phyloP scores from a whole-genome alignment of 2,797 vertebrate species.

The Lophius americanus region DNA sequence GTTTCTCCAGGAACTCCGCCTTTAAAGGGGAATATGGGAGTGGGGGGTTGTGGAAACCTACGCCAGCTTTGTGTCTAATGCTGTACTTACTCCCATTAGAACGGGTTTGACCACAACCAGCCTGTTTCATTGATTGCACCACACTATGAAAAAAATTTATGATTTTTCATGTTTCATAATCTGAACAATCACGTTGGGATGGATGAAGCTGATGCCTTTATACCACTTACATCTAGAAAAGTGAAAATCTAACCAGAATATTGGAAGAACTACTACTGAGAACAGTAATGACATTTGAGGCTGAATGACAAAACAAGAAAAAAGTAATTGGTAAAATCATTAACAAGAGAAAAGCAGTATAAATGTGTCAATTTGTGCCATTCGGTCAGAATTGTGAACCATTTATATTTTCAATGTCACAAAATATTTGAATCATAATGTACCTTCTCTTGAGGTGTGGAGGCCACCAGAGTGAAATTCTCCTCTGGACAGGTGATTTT shows the following conservation, averaged over 20 bases:
- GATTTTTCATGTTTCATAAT: no score
- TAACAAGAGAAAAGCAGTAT: background rate
- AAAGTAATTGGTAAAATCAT: no score
- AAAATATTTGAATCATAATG: background rate
- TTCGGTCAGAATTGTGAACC: background rate
- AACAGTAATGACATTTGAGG: background rate
- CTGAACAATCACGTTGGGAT: background rate
- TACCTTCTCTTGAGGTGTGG: constrained; percentile 94
- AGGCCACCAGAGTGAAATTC: constrained; percentile 89
- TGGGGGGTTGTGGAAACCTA: no score
- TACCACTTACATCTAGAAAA: background rate
- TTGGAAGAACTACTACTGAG: background rate
- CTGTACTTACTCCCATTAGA: background rate
- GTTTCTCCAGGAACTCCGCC: no score
- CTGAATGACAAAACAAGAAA: background rate
- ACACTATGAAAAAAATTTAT: no score
- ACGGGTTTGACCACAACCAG: background rate
- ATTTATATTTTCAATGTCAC: background rate
- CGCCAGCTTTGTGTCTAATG: background rate
- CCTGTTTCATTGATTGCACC: background rate
- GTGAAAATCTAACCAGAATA: no score
- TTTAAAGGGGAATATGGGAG: no score
- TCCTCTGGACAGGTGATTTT: constrained; percentile 96
- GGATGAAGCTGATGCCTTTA: background rate
- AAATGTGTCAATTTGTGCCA: background rate